Conservation (phyloP, 2,797 vertebrate species). For the Sebastes aleutianus region DNA sequence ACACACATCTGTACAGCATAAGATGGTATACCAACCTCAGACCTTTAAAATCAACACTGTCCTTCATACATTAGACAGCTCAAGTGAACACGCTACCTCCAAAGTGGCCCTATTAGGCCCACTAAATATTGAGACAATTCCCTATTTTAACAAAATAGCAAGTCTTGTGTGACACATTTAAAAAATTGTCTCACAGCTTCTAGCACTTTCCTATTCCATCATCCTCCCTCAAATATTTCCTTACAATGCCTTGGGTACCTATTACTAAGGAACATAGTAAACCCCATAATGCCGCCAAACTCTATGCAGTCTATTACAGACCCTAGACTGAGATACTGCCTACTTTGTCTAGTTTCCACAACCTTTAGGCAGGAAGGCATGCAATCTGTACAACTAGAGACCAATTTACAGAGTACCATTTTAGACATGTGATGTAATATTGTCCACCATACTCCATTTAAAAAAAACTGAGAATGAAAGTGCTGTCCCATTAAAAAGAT, state of each 20-base stretch:
- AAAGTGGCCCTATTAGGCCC: constrained; percentile 38
- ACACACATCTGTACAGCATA: constrained; percentile 52
- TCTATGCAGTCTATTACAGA: constrained; percentile 25
- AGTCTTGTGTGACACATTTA: constrained; percentile 39
- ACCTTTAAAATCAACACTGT: constrained; percentile 47
- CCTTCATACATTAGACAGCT: constrained; percentile 63
- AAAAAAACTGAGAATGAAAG: constrained; percentile 1
- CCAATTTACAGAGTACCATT: constrained; percentile 1
- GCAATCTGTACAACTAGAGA: constrained; percentile 47
- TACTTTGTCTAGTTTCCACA: constrained; percentile 25
- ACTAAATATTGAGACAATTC: constrained; percentile 53
- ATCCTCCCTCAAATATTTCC: constrained; percentile 32
- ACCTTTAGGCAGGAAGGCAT: constrained; percentile 33
- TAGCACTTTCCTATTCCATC: constrained; percentile 35
- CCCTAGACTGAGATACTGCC: constrained; percentile 17
- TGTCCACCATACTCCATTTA: neutral
- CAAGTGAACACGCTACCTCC: constrained; percentile 42
- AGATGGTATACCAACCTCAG: constrained; percentile 48
- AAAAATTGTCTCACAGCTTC: constrained; percentile 50
- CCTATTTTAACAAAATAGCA: constrained; percentile 56
- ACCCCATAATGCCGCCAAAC: constrained; percentile 25
- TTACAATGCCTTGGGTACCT: constrained; percentile 35
- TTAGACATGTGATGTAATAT: constrained; percentile 2
- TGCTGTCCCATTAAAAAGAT: neutral
- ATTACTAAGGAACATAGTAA: constrained; percentile 25